Base-by-base conservation (phyloP, 2,113 vertebrate genomes). In the Lichenostomus cassidix region DNA sequence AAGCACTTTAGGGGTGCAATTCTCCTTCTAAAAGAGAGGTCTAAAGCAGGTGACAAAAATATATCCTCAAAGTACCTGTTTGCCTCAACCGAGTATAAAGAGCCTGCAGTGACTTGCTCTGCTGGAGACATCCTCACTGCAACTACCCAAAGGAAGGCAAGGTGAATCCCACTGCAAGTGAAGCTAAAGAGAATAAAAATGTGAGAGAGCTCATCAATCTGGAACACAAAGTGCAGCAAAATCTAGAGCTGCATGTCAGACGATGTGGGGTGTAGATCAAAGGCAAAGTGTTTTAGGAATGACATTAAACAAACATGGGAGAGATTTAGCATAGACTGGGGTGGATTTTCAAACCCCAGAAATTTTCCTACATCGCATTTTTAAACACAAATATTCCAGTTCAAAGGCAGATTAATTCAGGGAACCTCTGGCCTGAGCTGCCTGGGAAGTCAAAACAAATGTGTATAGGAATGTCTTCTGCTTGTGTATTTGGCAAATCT, bases 301-400 rank as follows among this genome's bases (percentile, higher is more conserved):
- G 7, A 28, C 15, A 41, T 65, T 80, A 91, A 70, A 37, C 69
- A 80, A 91, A 69, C 14, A 67, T 0, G 9, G 33, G 33, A 55
- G 58, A 21, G 15, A 35, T 74, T 91, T 86, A 70, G 27, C 47
- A 44, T 63, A 83, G 63, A 33, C 46, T 63, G 58, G 46, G 58
- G 41, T 73, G 41, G 65, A 79, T 95, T 92, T 91, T 95, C 93
- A 90, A 91, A 88, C 27, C 42, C 9, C 47, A 80, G 59, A 92
- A 52, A 92, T 93, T 95, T 96, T 91, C 82, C 87, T 91, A 63
- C 76, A 31, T 25, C 59, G 35, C 27, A 90, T 74, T 95, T 86
- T 94, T 83, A 88, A 91, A 50, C 29, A 93, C 41, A 93, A 95
- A 91, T 83, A 69, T 28, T 82, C 11, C 11, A 47, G 84, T 90